Conservation (phyloP, 64 coral and sea anemone species). For the Stichodactyla helianthus region DNA sequence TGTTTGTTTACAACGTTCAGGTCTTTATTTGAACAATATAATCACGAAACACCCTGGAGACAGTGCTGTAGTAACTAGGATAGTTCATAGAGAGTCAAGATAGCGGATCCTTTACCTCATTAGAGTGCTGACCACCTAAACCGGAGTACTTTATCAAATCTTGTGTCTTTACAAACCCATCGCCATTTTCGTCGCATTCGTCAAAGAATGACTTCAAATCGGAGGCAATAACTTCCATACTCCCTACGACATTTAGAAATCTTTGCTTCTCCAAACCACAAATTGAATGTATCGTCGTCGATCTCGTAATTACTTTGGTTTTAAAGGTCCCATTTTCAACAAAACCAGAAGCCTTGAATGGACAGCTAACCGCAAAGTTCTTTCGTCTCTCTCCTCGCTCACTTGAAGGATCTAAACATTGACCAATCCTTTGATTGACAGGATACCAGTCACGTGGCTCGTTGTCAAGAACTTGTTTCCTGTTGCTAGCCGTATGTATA, state of each 20-base stretch:
- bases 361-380: constrained; percentile 35
- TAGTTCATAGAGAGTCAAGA: background rate
- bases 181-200: constrained; percentile 95
- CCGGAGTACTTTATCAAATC: constrained; percentile 68
- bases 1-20: background rate
- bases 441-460: constrained; percentile 65
- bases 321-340: constrained; percentile 67
- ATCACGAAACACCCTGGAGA: background rate
- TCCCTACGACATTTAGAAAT: constrained; percentile 1
- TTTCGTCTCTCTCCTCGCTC: background rate
- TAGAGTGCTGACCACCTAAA: constrained; percentile 56
- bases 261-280: background rate
- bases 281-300: background rate
- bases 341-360: constrained; percentile 23
- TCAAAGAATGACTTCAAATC: constrained; percentile 88
- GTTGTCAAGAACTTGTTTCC: background rate
- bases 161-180: constrained; percentile 95
- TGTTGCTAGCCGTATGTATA: background rate
- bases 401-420: constrained; percentile 28
- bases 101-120: constrained; percentile 34
- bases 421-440: constrained; percentile 57
- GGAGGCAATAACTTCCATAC: constrained; percentile 45
- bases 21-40: background rate
- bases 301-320: constrained; percentile 30
- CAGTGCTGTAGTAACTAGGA: background rate